Conservation (phyloP, 2,797 vertebrate genomes). For the Astyanax mexicanus region DNA sequence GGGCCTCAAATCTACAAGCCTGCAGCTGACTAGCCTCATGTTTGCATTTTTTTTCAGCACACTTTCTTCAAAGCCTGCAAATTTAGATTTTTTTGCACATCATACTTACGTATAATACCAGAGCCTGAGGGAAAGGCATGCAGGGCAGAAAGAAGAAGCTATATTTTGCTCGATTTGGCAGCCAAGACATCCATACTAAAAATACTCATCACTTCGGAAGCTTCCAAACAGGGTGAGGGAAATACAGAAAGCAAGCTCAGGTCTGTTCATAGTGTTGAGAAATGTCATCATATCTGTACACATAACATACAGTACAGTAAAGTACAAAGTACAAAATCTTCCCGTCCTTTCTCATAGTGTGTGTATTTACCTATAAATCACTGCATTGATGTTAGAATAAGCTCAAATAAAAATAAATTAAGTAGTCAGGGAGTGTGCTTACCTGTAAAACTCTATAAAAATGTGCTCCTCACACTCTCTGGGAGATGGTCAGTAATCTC, state of each 20-base stretch:
- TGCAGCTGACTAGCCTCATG: conserved; percentile 38
- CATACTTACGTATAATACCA: conserved; percentile 30
- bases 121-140: conserved; percentile 51
- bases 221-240: not conserved
- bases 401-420: too few species aligned
- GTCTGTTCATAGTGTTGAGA: conserved; percentile 52
- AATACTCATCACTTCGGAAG: conserved; percentile 70
- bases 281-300: not conserved
- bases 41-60: conserved; percentile 31
- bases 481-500: not conserved
- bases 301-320: not conserved
- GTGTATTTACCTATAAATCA: too few species aligned
- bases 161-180: conserved; percentile 74
- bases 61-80: conserved; percentile 40
- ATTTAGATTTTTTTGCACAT: conserved; percentile 39
- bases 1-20: conserved; percentile 37
- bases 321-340: too few species aligned
- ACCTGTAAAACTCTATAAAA: too few species aligned
- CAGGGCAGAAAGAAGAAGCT: conserved; percentile 62
- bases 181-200: conserved; percentile 72
- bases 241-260: conserved; percentile 11
- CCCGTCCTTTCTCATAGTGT: too few species aligned
- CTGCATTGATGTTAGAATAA: too few species aligned
- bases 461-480: too few species aligned
- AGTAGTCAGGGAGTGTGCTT: too few species aligned